Evolutionary conservation across 2,888 invertebrate genomes (phyloP), one percentile per base, ranked within the genome.

Genomic region (Pseudanteris insignis): DNA sequence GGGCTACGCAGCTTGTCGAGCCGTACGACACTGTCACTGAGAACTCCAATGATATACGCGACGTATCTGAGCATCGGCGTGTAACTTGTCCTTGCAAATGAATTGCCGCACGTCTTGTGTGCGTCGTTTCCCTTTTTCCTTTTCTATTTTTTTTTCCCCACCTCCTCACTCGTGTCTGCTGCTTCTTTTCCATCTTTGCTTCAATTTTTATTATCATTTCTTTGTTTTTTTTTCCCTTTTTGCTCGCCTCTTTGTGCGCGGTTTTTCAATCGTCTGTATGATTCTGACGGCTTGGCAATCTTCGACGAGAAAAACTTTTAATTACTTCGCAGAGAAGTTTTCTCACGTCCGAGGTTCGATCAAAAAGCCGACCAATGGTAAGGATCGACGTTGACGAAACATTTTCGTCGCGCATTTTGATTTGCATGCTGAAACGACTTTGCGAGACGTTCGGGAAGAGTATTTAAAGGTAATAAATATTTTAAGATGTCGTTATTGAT

Each of bases 81-180:
- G 51, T 40, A 47, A 53, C 33, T 26, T 60, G 64, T 48, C 61
- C 64, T 64, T 64, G 64, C 46, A 40, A 58, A 53, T 44, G 53
- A 62, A 53, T 48, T 51, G 61, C 60, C 47, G 59, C 60, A 58
- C 67, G 66, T 61, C 53, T 63, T 50, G 59, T 59, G 61, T 57
- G 59, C 38, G 29, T 41, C 7, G 36, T 34, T 28, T 21, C 44
- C 14, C 2, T n/a, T n/a, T 5, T 26, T n/a, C 8, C 2, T 34
- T 29, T 8, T 2, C 8, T 32, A 25, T 5, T n/a, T n/a, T 5
- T 26, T n/a, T 26, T 4, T 34, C 25, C 8, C 3, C 8, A 2
- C 25, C 21, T 7, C 9, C 2, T 26, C 9, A 11, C 9, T 4
- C 12, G 30, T n/a, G n/a, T n/a, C 5, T n/a, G 6, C n/a, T 3